These are phyloP conservation scores for Rhagophthalmus giganteus DNA, from an alignment of 2,888 invertebrate genomes.

Conservation along the genomic window DNA sequence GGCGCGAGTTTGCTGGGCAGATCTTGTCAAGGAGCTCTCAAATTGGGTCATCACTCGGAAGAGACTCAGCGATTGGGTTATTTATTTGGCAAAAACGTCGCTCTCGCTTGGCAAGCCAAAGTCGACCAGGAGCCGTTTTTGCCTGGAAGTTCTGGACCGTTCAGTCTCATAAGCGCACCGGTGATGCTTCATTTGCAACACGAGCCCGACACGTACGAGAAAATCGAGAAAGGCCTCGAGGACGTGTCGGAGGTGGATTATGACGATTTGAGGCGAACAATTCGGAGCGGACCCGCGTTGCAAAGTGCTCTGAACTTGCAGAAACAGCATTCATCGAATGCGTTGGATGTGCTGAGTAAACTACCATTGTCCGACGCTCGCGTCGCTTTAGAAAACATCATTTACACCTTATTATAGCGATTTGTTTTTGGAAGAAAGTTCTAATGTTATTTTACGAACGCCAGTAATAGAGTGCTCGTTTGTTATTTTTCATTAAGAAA, in stretches of 20 bases:
- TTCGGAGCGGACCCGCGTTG: constrained; percentile 67
- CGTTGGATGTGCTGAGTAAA: constrained; percentile 72
- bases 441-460: no score
- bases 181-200: constrained; percentile 79
- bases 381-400: constrained; percentile 83
- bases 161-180: constrained; percentile 79
- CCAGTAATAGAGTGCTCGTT: no score
- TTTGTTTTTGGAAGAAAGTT: no score
- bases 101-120: constrained; percentile 83
- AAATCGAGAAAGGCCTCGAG: constrained; percentile 70
- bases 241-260: constrained; percentile 70
- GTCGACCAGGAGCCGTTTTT: constrained; percentile 73
- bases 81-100: constrained; percentile 87
- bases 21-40: constrained; percentile 84
- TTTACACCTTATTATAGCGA: constrained; percentile 46
- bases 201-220: constrained; percentile 67
- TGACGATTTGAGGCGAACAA: constrained; percentile 55
- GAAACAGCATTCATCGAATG: constrained; percentile 72
- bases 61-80: constrained; percentile 80
- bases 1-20: constrained; percentile 78
- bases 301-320: constrained; percentile 74
- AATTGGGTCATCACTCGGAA: constrained; percentile 80
- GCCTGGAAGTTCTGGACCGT: constrained; percentile 54
- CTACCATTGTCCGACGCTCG: constrained; percentile 82
- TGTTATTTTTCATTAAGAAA: no score